Evolutionary conservation across 2,797 vertebrate genomes (phyloP), one percentile per base, ranked within the genome.

Genomic region (Catostomus latipinnis): DNA sequence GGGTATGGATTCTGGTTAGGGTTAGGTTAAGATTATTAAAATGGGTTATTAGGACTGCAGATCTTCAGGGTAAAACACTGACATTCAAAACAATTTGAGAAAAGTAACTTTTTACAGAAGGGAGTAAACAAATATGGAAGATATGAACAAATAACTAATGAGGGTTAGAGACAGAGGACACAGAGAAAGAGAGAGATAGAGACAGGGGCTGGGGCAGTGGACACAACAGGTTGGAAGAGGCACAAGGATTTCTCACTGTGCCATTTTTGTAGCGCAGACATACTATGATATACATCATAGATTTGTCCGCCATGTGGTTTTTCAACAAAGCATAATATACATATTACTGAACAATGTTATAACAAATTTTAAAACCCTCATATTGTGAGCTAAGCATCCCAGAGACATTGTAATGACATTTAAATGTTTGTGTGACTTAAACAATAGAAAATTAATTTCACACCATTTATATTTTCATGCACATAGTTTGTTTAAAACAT

Each of bases 121-220:
- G 18, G 18, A 13, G 62, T 48, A 78, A 8, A 43, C n/a, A 72
- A 1, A 45, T 7, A 16, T 6, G 43, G 34, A 22, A 63, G 11
- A 34, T 43, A n/a, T n/a, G 7, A 16, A 60, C 9, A 60, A 22
- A 10, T 34, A 34, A 34, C 34, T 34, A 34, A 60, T 11, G 12
- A 53, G 12, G 52, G 3, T 9, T 11, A 53, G 4, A 13, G 10
- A 53, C 18, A 4, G 34, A 34, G 34, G 2, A 65, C 13, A 65
- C 4, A 46, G 13, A 62, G 60, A 34, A 5, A 43, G 13, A 45
- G 49, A 65, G 50, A 34, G 1, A 61, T 52, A 18, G n/a, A 8
- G 0, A 70, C 3, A 63, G 13, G 45, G 34, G 74, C 74, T 76
- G 52, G n/a, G 46, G 63, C 74, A 67, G 67, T 67, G 61, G 74